Percentiles rank a stretch among this genome's conserved stretches.
phyloP scores from a whole-genome alignment of 2,888 invertebrate genomes.

The Diploptera punctata region DNA sequence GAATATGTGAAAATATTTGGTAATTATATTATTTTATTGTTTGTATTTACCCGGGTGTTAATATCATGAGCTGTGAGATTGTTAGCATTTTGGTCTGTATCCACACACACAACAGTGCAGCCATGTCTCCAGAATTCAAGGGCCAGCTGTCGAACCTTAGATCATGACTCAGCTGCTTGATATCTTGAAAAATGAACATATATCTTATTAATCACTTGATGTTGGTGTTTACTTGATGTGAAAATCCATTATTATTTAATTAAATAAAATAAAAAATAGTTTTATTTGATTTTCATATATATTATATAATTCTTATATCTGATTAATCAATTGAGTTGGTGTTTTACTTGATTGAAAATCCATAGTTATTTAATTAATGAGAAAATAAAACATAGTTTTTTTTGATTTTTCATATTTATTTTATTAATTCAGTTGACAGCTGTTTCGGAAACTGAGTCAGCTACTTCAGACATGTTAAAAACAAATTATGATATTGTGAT shows the following conservation, averaged over 20 bases:
- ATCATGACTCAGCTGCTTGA: constrained; percentile 84
- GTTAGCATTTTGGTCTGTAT: constrained; percentile 74
- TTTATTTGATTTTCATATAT: too few relatives aligned
- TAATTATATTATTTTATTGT: background rate
- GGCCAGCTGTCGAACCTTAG: constrained; percentile 81
- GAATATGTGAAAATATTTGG: background rate
- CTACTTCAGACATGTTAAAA: background rate
- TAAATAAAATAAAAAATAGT: too few relatives aligned
- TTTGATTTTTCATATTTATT: too few relatives aligned
- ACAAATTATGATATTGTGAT: background rate
- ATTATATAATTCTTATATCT: background rate
- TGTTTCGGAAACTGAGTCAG: background rate
- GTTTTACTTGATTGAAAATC: background rate
- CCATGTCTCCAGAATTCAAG: constrained; percentile 74
- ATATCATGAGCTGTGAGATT: constrained; percentile 60
- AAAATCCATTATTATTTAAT: background rate
- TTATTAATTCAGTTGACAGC: too few relatives aligned
- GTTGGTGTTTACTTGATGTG: background rate
- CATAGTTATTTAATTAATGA: too few relatives aligned
- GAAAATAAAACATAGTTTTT: too few relatives aligned
- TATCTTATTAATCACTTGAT: background rate
- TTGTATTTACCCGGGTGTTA: constrained; percentile 7
- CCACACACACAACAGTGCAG: constrained; percentile 76
- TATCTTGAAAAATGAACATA: constrained; percentile 60
- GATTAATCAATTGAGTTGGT: background rate